Evolutionary conservation across 2,113 vertebrate species (phyloP).

Genomic region (Otis tarda): DNA sequence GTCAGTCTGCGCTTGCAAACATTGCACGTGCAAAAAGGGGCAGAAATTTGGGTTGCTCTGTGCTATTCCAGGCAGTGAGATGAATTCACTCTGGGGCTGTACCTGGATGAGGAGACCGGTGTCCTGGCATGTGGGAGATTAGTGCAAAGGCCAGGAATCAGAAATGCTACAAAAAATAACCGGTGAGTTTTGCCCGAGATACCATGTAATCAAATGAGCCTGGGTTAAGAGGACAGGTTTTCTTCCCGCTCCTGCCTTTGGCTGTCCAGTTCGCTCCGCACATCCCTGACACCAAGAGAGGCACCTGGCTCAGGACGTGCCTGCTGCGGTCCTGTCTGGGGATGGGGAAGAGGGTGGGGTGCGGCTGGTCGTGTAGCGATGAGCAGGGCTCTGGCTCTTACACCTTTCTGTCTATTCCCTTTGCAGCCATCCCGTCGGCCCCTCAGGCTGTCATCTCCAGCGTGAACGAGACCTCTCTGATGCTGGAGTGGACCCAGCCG

Average conservation of each 20-base stretch:
- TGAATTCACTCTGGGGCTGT: neutral
- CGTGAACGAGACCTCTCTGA: constrained; percentile 92
- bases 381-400: neutral
- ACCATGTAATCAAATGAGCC: neutral
- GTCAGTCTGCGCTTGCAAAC: neutral
- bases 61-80: neutral
- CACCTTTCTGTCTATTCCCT: neutral
- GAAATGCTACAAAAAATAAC: neutral
- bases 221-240: neutral
- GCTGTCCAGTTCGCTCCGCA: neutral
- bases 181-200: neutral
- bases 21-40: fast-evolving
- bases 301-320: fast-evolving
- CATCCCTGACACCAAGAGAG: neutral
- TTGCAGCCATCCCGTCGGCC: constrained; percentile 86
- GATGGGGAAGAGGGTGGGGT: neutral
- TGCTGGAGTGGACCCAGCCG: constrained; percentile 87
- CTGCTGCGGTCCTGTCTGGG: neutral
- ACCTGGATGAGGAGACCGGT: fast-evolving
- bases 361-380: fast-evolving
- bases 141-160: neutral
- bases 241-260: neutral
- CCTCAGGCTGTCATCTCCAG: constrained; percentile 91
- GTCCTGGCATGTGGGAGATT: fast-evolving
- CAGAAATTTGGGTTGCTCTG: neutral